Evolutionary conservation across 2,113 vertebrate species (phyloP).

Genomic region (Nestor notabilis): DNA sequence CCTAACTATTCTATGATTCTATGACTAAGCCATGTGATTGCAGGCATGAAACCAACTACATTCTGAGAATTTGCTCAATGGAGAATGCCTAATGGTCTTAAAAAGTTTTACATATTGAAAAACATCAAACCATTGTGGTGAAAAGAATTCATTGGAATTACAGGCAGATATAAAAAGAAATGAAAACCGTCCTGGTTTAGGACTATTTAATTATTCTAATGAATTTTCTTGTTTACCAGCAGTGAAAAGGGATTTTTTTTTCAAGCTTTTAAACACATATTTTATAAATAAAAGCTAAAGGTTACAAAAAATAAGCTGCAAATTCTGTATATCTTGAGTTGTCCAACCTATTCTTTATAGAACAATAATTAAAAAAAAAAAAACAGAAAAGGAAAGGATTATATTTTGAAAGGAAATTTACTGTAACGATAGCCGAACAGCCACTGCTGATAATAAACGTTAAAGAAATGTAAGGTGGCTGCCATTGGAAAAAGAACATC

Average conservation of each 20-base stretch:
- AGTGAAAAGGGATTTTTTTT: not conserved
- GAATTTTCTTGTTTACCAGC: not conserved
- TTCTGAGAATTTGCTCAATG: not conserved
- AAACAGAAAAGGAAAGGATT: accelerated
- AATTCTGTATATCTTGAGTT: not conserved
- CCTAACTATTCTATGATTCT: too few species aligned
- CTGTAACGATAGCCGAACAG: not conserved
- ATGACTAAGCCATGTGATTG: not conserved
- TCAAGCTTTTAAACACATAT: not conserved
- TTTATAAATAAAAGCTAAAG: not conserved
- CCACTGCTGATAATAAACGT: not conserved
- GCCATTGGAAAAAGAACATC: not conserved
- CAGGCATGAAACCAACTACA: not conserved
- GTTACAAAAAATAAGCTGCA: not conserved
- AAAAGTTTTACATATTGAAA: not conserved
- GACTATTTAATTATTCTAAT: not conserved
- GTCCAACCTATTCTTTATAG: not conserved
- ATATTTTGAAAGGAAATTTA: not conserved
- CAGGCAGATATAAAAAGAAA: not conserved
- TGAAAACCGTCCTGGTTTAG: accelerated
- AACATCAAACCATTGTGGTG: not conserved
- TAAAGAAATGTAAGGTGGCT: not conserved
- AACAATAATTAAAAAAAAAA: not conserved
- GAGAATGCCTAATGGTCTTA: not conserved
- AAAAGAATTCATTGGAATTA: not conserved